Evolutionary conservation across 2,888 invertebrate species (phyloP).

Genomic region (Antitype chi): DNA sequence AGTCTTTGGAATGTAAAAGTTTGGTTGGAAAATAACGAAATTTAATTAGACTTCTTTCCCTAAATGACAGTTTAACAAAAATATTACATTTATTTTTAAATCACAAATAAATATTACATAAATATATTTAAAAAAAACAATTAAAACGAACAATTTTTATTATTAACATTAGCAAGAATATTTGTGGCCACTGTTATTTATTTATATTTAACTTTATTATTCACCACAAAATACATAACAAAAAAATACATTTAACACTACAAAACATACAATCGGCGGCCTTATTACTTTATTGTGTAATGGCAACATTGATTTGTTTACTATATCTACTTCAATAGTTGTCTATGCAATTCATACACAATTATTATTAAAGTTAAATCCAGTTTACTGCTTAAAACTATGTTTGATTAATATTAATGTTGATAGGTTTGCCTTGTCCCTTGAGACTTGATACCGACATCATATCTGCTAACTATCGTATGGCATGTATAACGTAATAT

Average conservation of each 20-base stretch:
- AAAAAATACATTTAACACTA: too few species aligned
- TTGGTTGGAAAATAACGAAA: slow-evolving; percentile 15
- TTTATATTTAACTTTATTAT: too few species aligned
- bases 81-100: too few species aligned
- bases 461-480: slow-evolving; percentile 24
- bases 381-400: neutral
- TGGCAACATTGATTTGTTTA: neutral
- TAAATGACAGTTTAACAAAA: too few species aligned
- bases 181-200: too few species aligned
- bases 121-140: neutral
- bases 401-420: neutral
- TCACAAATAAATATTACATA: neutral
- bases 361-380: neutral
- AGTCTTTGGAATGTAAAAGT: slow-evolving; percentile 9
- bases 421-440: slow-evolving; percentile 11
- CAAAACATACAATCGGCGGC: too few species aligned
- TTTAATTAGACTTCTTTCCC: neutral
- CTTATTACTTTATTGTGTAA: too few species aligned
- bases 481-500: slow-evolving; percentile 37
- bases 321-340: too few species aligned
- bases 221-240: too few species aligned
- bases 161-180: neutral
- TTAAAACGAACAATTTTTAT: neutral
- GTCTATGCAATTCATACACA: neutral
- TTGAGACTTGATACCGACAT: slow-evolving; percentile 10